Evolutionary conservation across 2,113 vertebrate species (phyloP).

Genomic region (Oryzias javanicus): DNA sequence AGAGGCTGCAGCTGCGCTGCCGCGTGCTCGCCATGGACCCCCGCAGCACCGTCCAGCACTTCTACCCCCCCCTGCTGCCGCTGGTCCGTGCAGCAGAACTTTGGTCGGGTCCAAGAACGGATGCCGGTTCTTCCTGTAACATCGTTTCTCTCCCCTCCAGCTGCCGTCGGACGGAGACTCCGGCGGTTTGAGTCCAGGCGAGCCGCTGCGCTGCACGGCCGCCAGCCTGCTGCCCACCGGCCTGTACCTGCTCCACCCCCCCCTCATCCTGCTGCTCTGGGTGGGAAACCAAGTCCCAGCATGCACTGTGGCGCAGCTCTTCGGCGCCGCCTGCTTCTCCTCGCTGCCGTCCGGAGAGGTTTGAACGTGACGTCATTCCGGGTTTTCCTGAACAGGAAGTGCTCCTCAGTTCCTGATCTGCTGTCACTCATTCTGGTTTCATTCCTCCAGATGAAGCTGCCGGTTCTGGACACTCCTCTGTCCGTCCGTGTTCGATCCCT

Average conservation of each 20-base stretch:
- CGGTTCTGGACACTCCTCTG: slow-evolving; percentile 66
- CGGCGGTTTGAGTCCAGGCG: not conserved
- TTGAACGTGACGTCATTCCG: slow-evolving; percentile 2
- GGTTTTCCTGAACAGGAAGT: too few relatives aligned
- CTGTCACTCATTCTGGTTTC: not conserved
- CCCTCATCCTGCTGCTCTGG: slow-evolving; percentile 76
- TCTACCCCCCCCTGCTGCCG: slow-evolving; percentile 76
- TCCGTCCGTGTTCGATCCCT: slow-evolving; percentile 61
- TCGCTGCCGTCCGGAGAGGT: slow-evolving; percentile 77
- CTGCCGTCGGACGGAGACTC: slow-evolving; percentile 10
- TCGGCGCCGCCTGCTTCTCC: slow-evolving; percentile 70
- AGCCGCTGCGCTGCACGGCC: slow-evolving; percentile 63
- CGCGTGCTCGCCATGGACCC: slow-evolving; percentile 73
- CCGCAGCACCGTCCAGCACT: slow-evolving; percentile 59
- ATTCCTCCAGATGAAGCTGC: slow-evolving; percentile 66
- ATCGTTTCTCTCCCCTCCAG: slow-evolving; percentile 33
- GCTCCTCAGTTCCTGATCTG: not conserved
- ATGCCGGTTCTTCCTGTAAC: too few relatives aligned
- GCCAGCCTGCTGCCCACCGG: slow-evolving; percentile 62
- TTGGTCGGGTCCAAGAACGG: not conserved
- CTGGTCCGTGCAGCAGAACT: slow-evolving; percentile 58
- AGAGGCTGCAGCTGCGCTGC: slow-evolving; percentile 73
- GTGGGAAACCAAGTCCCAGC: slow-evolving; percentile 67
- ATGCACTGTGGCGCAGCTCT: slow-evolving; percentile 64
- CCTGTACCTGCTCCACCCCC: slow-evolving; percentile 70